Base-by-base conservation (phyloP, 2,888 invertebrate genomes). In the Trissoscelio sp. region DNA sequence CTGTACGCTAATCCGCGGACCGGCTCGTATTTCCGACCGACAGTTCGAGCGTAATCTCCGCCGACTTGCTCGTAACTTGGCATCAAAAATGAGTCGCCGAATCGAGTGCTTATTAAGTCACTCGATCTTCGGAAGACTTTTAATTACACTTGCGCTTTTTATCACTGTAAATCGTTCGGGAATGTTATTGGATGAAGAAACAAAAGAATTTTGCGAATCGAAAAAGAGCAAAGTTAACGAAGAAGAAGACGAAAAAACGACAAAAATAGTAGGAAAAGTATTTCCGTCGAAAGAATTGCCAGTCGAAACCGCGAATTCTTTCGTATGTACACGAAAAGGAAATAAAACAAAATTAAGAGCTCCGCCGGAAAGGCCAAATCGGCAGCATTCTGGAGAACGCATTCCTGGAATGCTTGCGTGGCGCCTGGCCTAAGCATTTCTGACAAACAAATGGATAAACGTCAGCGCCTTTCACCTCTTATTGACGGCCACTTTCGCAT, bases 41-140 rank as follows among this genome's bases (percentile, higher is more conserved):
- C 66, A 39, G 58, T 53, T 57, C 66, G 24, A 51, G 58, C 69
- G 51, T 74, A 46, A 44, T 44, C 44, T 44, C 44, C 5, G 18
- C 4, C 44, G 44, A 60, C 48, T 58, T 31, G 18, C 53, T 24
- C 66, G 42, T 64, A 66, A 66, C 53, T 66, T 20, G 42, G 24
- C 60, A 46, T 73, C 67, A 77, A 73, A 81, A 77, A 64, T 24
- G 42, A 57, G 53, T 12, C 44, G n/a, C 42, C 2, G 31, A 53
- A 67, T 70, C 55, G 55, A 48, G 60, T 34, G 46, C 39, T 78
- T 70, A 78, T 78, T 69, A 78, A 70, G 37, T 78, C 70, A 24
- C 57, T 70, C 46, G 20, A 53, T 70, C 70, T 70, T 70, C 31
- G 24, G 69, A 62, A 7, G 51, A 53, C 51, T 51, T 70, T 53